Base-by-base conservation (phyloP, 2,797 vertebrate genomes). In the Mormyrops attenuatus region DNA sequence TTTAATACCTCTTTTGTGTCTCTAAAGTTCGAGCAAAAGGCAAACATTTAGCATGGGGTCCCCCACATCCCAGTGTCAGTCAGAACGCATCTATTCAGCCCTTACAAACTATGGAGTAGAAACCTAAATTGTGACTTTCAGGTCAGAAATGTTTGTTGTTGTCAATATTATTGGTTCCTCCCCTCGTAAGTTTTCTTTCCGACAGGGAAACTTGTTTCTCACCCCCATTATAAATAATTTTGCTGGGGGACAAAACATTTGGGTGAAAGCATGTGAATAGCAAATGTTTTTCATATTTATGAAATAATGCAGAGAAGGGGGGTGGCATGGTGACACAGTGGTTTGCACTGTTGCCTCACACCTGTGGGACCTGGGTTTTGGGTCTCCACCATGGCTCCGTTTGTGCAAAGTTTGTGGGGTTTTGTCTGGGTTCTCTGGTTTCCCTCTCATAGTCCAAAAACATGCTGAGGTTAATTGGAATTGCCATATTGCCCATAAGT, bases 1-100 rank as follows among this genome's bases (percentile, higher is more conserved):
- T 94, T 94, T 93, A 50, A 89, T 88, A 63, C n/a, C 90, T 49
- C 89, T 80, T 91, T 88, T 91, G 26, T 93, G 91, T 93, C 91
- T 90, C 88, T 44, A 90, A 91, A 82, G 41, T 85, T 88, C 57
- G 63, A 47, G 77, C 30, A 30, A 50, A 26, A 44, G 88, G 52
- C 22, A 38, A 73, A 73, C 4, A 41, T 77, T 38, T 41, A 41
- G 13, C 34, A 0, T 41, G 34, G 13, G 13, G 34, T 41, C 34
- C 69, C 13, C 69, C 2, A 17, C 69, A 3, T 41, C 2, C 69
- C 34, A 0, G 1, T 41, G 34, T 38, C 5, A 0, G 34, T 41
- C 73, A 80, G 73, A 80, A 44, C 6, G 7, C 0, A 6, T 44
- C 38, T 17, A 3, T 80, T 80, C 15, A 41, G 17, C 73, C 73